These are phyloP conservation scores for Eremophila alpestris DNA, from an alignment of 2,797 vertebrate genomes.

Conservation along the genomic window DNA sequence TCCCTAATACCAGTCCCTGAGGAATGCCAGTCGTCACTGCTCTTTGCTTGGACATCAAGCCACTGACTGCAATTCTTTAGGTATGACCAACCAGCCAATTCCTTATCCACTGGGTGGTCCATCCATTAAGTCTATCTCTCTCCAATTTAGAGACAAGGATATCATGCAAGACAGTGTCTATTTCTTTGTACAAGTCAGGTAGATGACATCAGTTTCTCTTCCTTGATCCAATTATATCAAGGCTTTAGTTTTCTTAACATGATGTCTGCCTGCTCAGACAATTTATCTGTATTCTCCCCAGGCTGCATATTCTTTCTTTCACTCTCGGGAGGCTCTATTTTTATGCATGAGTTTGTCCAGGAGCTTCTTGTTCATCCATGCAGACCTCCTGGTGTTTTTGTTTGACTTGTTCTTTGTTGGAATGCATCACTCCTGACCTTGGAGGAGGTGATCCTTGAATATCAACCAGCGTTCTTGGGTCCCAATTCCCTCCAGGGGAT, in stretches of 20 bases:
- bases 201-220: not conserved
- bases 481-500: not conserved
- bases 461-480: not conserved
- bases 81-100: not conserved
- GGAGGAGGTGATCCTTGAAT: not conserved
- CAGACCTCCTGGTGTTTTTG: not conserved
- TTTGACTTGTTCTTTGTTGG: not conserved
- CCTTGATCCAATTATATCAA: not conserved
- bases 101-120: not conserved
- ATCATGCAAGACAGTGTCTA: not conserved
- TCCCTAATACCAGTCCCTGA: not conserved
- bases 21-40: fast-evolving
- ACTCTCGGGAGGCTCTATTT: not conserved
- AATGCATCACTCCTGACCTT: not conserved
- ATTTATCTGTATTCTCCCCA: not conserved
- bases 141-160: not conserved
- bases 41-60: not conserved
- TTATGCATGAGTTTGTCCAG: not conserved
- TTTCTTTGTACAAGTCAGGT: not conserved
- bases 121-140: not conserved
- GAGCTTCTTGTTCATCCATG: not conserved
- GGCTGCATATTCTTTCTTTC: not conserved
- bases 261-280: not conserved
- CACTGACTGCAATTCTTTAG: not conserved
- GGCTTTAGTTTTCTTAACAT: not conserved